Evolutionary conservation across 2,797 vertebrate species (phyloP).

Genomic region (Leucoraja ocellata): DNA sequence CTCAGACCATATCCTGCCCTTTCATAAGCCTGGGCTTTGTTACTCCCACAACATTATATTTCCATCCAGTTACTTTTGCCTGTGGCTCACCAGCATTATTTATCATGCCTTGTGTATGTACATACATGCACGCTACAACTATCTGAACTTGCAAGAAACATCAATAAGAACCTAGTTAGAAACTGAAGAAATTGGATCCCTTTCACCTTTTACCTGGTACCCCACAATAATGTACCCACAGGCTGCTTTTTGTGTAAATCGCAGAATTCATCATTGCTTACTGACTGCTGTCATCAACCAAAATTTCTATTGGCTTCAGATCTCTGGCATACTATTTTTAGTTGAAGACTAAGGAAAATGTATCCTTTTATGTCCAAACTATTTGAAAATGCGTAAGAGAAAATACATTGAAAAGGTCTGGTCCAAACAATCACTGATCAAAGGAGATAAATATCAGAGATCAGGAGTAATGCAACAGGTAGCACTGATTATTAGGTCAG

Average conservation of each 20-base stretch:
- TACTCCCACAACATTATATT: no score
- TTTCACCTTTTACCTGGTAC: neutral
- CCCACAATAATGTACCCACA: neutral
- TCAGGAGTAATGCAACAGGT: no score
- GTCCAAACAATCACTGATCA: neutral
- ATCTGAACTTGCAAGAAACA: neutral
- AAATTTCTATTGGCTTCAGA: neutral
- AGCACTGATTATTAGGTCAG: neutral
- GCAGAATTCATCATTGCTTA: neutral
- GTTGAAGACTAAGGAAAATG: neutral
- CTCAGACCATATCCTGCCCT: no score
- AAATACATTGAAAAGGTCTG: neutral
- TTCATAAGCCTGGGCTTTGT: no score
- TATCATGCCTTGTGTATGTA: no score
- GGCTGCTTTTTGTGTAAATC: neutral
- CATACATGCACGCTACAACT: no score
- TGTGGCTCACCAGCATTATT: no score
- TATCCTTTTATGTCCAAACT: constrained; percentile 3
- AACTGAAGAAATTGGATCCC: neutral
- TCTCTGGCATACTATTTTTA: constrained; percentile 22
- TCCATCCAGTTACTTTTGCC: no score
- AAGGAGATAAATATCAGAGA: neutral
- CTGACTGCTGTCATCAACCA: neutral
- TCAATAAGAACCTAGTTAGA: neutral
- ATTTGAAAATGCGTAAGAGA: neutral